Evolutionary conservation across 2,797 vertebrate genomes (phyloP), one percentile per base, ranked within the genome.

Genomic region (Eleutherodactylus coqui): DNA sequence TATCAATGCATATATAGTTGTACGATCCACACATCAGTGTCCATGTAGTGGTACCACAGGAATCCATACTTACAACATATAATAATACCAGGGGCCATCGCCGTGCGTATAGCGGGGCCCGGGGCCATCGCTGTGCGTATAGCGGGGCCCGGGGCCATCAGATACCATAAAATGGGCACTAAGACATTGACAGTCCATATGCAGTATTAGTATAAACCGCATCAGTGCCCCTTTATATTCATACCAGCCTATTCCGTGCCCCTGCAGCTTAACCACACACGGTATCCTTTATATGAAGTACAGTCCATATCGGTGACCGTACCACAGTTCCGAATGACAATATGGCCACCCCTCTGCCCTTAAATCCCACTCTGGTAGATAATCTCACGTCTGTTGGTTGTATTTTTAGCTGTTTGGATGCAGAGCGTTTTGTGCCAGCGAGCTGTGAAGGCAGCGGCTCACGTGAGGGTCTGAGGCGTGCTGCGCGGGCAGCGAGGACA

Each of bases 321-420:
- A 2, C 45, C 27, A 27, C n/a, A n/a, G n/a, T n/a, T n/a, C n/a
- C n/a, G n/a, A n/a, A 11, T 60, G 24, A 4, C 24, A 43, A 38
- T 0, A 43, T 43, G 38, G 36, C 24, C 24, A 24, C 21, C 19
- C 2, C 24, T 53, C 0, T 34, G 14, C 17, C 19, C 64, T 38
- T 4, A 7, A 36, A 43, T 51, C 27, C 5, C 11, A 8, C 36
- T 24, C 3, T 7, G 24, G 21, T 3, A n/a, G 75, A 77, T 34
- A 32, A 67, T 45, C 60, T 80, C 41, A n/a, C 16, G 29, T 81
- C 60, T 45, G 58, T n/a, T 21, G 73, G 85, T 91, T 89, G 92
- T 93, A 92, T 92, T 92, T 89, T 72, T 75, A 90, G 86, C 89
- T 87, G 69, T 92, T 90, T 90, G 38, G 47, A 62, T 83, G 90